Conservation (phyloP, 1,140 invertebrate genomes). For the Galendromus occidentalis region DNA sequence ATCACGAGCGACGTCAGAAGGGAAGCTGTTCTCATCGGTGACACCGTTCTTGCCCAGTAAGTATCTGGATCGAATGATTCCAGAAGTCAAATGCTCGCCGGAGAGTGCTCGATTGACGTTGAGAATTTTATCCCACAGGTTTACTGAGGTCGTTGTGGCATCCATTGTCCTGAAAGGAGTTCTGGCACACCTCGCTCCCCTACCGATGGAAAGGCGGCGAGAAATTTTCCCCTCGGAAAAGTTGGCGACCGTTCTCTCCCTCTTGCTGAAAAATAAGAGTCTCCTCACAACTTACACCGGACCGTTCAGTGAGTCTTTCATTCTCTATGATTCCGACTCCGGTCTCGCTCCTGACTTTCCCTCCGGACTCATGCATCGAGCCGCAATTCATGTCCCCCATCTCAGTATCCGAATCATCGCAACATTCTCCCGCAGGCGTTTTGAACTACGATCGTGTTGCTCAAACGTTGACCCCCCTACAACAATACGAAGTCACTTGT, state of each 20-base stretch:
- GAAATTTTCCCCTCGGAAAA: background rate
- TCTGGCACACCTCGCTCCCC: background rate
- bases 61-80: background rate
- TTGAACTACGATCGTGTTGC: background rate
- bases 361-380: background rate
- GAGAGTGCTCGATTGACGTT: background rate
- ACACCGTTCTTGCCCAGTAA: background rate
- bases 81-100: background rate
- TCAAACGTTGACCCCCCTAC: background rate
- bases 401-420: background rate
- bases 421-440: background rate
- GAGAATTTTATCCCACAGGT: background rate
- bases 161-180: background rate
- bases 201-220: background rate
- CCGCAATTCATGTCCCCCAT: background rate
- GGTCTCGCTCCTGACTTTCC: background rate
- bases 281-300: background rate
- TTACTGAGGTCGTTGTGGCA: background rate
- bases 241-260: background rate
- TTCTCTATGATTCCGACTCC: background rate
- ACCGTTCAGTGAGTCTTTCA: background rate
- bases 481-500: background rate
- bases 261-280: background rate
- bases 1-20: background rate
- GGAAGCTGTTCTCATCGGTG: background rate